Conservation (phyloP, 1,140 invertebrate genomes). For the Nasonia giraulti region DNA sequence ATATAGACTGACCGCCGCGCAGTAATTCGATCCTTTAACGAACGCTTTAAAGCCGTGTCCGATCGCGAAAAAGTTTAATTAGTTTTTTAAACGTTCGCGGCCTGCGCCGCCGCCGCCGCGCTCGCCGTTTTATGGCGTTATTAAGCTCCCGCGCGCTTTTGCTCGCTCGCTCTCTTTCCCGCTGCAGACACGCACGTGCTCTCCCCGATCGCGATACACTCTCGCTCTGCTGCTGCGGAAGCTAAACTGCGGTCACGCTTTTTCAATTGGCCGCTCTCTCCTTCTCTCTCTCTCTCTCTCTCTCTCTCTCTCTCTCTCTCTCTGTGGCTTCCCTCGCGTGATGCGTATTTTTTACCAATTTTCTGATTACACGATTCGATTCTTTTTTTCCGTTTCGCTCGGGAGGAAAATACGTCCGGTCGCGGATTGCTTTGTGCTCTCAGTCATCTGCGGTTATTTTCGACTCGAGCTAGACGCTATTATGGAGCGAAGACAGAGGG, state of each 20-base stretch:
- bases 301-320: too few species aligned
- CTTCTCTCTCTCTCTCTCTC: too few species aligned
- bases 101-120: neutral
- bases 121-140: slow-evolving; percentile 43
- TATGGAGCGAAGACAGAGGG: neutral
- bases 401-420: neutral
- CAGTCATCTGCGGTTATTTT: too few species aligned
- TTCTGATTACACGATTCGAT: slow-evolving; percentile 1
- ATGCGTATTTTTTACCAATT: slow-evolving; percentile 17
- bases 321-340: neutral
- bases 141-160: slow-evolving; percentile 26
- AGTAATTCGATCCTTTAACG: slow-evolving; percentile 33
- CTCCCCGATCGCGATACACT: neutral
- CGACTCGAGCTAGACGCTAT: neutral
- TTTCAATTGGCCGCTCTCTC: neutral
- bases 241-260: slow-evolving; percentile 4
- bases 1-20: neutral
- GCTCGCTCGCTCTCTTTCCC: neutral
- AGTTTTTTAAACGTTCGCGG: slow-evolving; percentile 46
- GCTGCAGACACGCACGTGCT: neutral
- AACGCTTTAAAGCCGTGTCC: slow-evolving; percentile 41
- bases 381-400: neutral
- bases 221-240: neutral
- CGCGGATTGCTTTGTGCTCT: neutral
- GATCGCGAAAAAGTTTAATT: slow-evolving; percentile 51